Evolutionary conservation across 2,888 invertebrate genomes (phyloP).

Genomic region (Leptothorax acervorum): DNA sequence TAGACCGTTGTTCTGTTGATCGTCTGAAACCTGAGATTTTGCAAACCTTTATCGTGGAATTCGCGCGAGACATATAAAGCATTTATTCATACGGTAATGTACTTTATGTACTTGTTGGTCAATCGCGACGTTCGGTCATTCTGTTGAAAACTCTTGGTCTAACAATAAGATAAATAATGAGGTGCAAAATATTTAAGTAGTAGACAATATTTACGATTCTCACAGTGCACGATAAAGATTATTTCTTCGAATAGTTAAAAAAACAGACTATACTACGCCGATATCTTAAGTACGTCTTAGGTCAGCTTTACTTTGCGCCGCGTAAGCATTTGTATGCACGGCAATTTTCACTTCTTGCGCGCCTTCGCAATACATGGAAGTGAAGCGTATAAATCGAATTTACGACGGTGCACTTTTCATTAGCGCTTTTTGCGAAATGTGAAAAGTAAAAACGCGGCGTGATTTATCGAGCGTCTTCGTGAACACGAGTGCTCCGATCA

Average conservation of each 20-base stretch:
- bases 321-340: neutral
- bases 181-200: neutral
- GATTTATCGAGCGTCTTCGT: neutral
- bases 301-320: neutral
- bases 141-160: neutral
- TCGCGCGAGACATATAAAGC: neutral
- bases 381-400: neutral
- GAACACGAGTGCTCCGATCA: neutral
- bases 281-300: neutral
- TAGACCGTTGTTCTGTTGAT: neutral
- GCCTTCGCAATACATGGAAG: neutral
- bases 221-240: neutral
- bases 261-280: neutral
- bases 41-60: neutral
- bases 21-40: neutral
- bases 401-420: neutral
- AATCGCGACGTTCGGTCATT: neutral
- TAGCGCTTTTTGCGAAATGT: neutral
- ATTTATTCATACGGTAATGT: neutral
- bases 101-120: neutral
- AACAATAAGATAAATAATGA: neutral
- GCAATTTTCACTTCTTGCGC: neutral
- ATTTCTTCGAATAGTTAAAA: neutral
- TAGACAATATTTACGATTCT: neutral
- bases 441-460: neutral